These are phyloP conservation scores for Bradypodion pumilum DNA, from an alignment of 2,797 vertebrate species.

Conservation along the genomic window DNA sequence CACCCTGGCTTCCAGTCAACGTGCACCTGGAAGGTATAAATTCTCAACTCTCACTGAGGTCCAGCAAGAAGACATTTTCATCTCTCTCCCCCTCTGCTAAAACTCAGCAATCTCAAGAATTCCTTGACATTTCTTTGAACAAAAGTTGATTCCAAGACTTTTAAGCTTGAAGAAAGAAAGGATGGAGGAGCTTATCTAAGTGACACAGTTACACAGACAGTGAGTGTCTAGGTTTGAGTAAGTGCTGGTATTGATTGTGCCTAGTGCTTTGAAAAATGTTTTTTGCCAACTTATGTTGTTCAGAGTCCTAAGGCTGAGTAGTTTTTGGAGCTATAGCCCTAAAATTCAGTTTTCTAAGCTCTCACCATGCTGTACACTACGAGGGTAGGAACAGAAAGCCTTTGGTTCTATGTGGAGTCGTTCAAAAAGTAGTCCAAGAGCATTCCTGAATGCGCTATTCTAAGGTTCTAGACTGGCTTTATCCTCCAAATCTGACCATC, in stretches of 20 bases:
- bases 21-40: slow-evolving; percentile 45
- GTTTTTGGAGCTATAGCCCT: too few relatives aligned
- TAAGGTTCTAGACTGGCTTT: background rate
- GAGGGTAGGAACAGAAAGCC: background rate
- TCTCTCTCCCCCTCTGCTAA: background rate
- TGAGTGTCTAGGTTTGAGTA: background rate
- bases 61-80: background rate
- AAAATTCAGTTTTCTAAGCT: too few relatives aligned
- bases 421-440: background rate
- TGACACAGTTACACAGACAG: background rate
- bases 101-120: background rate
- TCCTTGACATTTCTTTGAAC: background rate
- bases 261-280: too few relatives aligned
- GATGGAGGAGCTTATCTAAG: background rate
- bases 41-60: slow-evolving; percentile 30
- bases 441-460: background rate
- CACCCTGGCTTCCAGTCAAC: slow-evolving; percentile 65
- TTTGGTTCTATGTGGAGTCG: background rate
- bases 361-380: too few relatives aligned
- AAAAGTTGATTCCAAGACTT: background rate
- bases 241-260: background rate
- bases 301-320: too few relatives aligned
- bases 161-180: background rate
- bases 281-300: too few relatives aligned
- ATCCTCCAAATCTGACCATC: background rate